Evolutionary conservation across 1,140 invertebrate genomes (phyloP), one percentile per base, ranked within the genome.

Genomic region (Heliconius himera): DNA sequence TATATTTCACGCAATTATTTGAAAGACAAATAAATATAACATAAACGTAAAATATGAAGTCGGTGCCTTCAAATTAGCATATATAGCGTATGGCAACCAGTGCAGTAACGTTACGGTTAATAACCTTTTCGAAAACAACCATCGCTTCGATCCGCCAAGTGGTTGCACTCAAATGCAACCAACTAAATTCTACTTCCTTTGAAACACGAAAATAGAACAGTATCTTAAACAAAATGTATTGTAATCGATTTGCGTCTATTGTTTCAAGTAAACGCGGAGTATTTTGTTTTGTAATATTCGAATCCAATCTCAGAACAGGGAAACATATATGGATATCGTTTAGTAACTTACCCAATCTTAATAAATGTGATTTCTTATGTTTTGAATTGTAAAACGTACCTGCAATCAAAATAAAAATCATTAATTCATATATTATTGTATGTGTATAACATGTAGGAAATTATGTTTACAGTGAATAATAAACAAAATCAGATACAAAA

Each of bases 111-210:
- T 26, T n/a, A 66, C 60, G 74, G 74, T 75, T 60, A 22, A 49
- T 75, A 60, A 75, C 74, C 74, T 75, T 41, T 75, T n/a, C 74
- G 74, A 75, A 66, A 75, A 66, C 54, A 41, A 56, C 33, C 54
- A 74, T 11, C 60, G 26, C 38, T 60, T 33, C 74, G 51, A 66
- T 75, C 51, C 33, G 74, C 73, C 54, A 66, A 60, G 51, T 75
- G 74, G 56, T 38, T 66, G 74, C 54, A 46, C 38, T 76, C 60
- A 70, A 76, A 66, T 46, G 74, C 56, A 70, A 76, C 74, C 33
- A 76, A 76, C 74, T 70, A 26, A 76, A 76, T 70, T 70, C 13
- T 70, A 46, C 60, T 76, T 76, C 74, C 74, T 70, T 70, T 72
- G 29, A 16, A 72, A 72, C 74, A 20, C 60, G 74, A 38, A 70